Evolutionary conservation across 35 echinoderm and acorn worm species (phyloP), one percentile per base, ranked within the genome.

Genomic region (Apostichopus parvimensis): DNA sequence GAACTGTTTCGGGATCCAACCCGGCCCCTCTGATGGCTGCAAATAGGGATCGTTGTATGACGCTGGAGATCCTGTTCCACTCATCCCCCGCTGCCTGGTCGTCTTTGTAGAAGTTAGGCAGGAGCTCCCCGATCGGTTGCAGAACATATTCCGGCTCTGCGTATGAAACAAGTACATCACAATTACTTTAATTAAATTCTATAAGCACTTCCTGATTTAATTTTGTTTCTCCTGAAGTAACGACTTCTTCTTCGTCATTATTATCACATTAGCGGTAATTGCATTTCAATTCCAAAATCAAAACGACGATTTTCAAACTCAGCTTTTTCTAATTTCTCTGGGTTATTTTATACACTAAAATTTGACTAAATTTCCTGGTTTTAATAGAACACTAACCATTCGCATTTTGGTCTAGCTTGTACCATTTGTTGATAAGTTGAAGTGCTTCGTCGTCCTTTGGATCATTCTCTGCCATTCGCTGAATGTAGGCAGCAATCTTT

Each of bases 391-490:
- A 54, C 87, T 93, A 66, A 95, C 94, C 86, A 25, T 94, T 45
- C 54, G 82, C 20, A 92, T 98, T 98, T 7, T 24, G 73, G 56
- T 98, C 97, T 66, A 84, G 26, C 9, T 71, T 86, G 60, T 92
- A 98, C 94, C 97, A 98, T 17, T 91, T 79, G 68, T 93, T 79
- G 5, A 98, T 62, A 17, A 96, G 88, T 53, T 91, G 55, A 34
- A 86, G 70, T 21, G 92, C 87, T 78, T 96, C 93, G n/a, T 21
- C 91, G 15, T 94, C 91, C 55, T 83, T 82, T 10, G 66, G 57
- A 84, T 96, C 93, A n/a, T 65, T 66, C 7, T 80, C 86, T 62
- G 92, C 82, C 53, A 64, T 72, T 54, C 53, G 64, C 56, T 75
- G 57, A 4, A 96, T 92, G 64, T 92, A 92, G 9, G 5, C 11